These are phyloP conservation scores for Cryptocheilus praepositus DNA, from an alignment of 2,888 invertebrate species.

Conservation along the genomic window DNA sequence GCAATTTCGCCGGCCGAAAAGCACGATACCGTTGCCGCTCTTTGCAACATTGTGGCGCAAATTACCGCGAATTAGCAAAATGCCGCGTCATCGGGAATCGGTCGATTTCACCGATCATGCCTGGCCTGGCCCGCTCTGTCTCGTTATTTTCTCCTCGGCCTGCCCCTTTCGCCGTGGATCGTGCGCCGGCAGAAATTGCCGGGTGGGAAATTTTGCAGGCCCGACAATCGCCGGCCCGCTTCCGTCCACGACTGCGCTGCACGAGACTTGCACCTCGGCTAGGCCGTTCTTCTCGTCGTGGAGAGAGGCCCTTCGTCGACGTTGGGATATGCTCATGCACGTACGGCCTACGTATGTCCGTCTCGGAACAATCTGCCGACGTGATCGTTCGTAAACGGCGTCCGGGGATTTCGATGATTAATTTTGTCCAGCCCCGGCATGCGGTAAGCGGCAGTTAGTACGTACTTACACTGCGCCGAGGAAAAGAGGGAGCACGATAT, in stretches of 20 bases:
- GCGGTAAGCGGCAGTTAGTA: conserved; percentile 59
- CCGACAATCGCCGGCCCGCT: conserved; percentile 19
- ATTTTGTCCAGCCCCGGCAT: conserved; percentile 26
- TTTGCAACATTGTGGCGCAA: too few species aligned
- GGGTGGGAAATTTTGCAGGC: conserved; percentile 31
- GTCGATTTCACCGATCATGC: neutral
- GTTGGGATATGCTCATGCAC: too few species aligned
- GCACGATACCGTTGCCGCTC: too few species aligned
- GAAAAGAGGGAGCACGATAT: conserved; percentile 24
- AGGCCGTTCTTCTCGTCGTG: conserved; percentile 10
- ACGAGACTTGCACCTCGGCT: conserved; percentile 26
- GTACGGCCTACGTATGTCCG: conserved; percentile 13
- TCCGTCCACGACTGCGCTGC: conserved; percentile 23
- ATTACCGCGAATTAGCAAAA: too few species aligned
- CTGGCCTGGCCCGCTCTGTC: neutral
- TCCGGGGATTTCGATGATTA: conserved; percentile 55
- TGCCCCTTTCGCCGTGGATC: neutral
- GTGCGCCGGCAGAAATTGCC: conserved; percentile 34
- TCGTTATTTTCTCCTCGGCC: conserved; percentile 27
- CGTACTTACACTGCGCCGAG: conserved; percentile 41
- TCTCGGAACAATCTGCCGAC: conserved; percentile 11
- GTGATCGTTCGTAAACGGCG: conserved; percentile 42
- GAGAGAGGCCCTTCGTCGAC: too few species aligned
- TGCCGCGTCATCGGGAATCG: too few species aligned
- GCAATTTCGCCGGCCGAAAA: too few species aligned